Evolutionary conservation across 1,140 invertebrate genomes (phyloP).

Genomic region (Ceratina calcarata): DNA sequence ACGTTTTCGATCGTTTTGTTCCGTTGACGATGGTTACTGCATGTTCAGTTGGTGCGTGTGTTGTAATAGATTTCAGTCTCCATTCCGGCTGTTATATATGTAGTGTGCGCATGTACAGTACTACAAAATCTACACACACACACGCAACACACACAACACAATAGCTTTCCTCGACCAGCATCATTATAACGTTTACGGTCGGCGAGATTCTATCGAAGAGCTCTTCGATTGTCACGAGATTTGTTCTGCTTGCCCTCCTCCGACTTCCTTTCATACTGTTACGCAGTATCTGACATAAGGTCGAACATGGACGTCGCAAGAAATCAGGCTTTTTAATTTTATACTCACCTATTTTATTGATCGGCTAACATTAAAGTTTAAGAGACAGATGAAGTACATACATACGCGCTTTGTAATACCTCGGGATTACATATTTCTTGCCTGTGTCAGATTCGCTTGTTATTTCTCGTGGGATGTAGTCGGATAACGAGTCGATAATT

Average conservation of each 20-base stretch:
- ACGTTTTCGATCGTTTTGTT: constrained; percentile 33
- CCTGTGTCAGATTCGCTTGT: neutral
- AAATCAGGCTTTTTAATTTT: constrained; percentile 52
- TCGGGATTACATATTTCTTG: neutral
- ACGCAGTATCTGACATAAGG: no score
- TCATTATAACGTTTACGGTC: constrained; percentile 60
- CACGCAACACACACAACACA: no score
- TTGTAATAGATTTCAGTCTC: constrained; percentile 34
- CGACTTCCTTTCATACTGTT: no score
- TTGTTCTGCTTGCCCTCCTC: neutral
- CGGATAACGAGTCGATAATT: constrained; percentile 48
- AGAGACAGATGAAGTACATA: neutral
- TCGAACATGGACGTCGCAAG: neutral
- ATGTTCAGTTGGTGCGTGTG: neutral
- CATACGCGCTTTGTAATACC: constrained; percentile 29
- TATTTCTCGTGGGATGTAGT: constrained; percentile 6
- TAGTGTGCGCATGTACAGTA: constrained; percentile 46
- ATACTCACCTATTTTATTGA: constrained; percentile 51
- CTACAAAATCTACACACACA: constrained; percentile 53
- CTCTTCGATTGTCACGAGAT: constrained; percentile 57
- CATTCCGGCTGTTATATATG: neutral
- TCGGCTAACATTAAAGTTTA: neutral
- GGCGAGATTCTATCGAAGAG: constrained; percentile 44
- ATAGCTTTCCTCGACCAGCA: constrained; percentile 44
- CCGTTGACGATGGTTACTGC: constrained; percentile 1